These are phyloP conservation scores for Brachionus plicatilis DNA, from an alignment of 1,140 invertebrate species.

Conservation along the genomic window DNA sequence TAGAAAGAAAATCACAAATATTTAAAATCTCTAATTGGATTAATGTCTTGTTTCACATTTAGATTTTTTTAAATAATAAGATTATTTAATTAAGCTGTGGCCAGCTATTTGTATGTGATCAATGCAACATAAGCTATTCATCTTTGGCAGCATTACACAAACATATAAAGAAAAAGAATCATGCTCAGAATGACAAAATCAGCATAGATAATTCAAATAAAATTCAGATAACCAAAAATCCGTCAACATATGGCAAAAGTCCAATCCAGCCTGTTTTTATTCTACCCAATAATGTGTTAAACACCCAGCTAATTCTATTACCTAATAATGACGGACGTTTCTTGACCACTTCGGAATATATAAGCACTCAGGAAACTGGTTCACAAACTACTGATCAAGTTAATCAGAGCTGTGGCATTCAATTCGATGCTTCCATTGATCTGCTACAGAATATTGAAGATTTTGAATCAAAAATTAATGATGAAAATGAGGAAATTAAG, in stretches of 20 bases:
- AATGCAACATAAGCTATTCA: not conserved
- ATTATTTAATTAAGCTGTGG: not conserved
- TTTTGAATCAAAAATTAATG: not conserved
- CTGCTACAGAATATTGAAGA: not conserved
- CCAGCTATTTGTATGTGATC: not conserved
- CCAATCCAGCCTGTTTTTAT: not conserved
- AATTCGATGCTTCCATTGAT: constrained; percentile 12
- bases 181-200: not conserved
- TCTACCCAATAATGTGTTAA: not conserved
- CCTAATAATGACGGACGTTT: not conserved
- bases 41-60: too few relatives aligned
- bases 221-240: not conserved
- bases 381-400: not conserved
- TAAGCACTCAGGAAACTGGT: not conserved
- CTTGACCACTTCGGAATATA: not conserved
- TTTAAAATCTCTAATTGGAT: too few relatives aligned
- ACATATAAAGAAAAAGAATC: not conserved
- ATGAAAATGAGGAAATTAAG: not conserved
- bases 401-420: not conserved
- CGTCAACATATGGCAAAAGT: not conserved
- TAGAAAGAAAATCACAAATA: too few relatives aligned
- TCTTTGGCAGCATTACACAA: not conserved
- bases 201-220: not conserved
- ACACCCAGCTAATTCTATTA: not conserved
- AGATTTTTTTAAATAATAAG: not conserved